phyloP scores from a whole-genome alignment of 92 coral and sea anemone genomes.

The Scolanthus callimorphus region DNA sequence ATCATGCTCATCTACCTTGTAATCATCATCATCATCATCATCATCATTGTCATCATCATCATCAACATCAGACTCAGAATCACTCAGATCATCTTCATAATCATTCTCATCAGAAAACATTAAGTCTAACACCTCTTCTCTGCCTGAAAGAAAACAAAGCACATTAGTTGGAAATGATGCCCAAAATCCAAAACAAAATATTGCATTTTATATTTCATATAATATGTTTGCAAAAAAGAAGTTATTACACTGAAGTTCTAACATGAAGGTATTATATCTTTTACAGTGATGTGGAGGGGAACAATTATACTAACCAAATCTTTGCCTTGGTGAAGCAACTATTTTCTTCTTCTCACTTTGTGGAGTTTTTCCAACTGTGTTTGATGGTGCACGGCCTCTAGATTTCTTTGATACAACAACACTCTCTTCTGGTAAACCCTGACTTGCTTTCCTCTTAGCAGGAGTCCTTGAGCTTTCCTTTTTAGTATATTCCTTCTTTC shows the following conservation, averaged over 20 bases:
- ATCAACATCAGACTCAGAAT: conserved; percentile 24
- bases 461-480: conserved; percentile 6
- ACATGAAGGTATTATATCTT: background rate
- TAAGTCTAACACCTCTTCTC: conserved; percentile 57
- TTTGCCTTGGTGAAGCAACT: conserved; percentile 32
- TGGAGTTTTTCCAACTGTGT: background rate
- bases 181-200: background rate
- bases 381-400: conserved; percentile 2
- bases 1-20: conserved; percentile 15
- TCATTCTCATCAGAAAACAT: conserved; percentile 31
- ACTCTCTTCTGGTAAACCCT: conserved; percentile 80
- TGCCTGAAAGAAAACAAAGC: too few relatives aligned
- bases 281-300: background rate
- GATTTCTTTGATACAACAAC: conserved; percentile 50
- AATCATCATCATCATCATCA: conserved; percentile 26
- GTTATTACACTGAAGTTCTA: background rate
- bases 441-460: conserved; percentile 84
- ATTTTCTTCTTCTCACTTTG: conserved; percentile 1
- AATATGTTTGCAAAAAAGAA: background rate
- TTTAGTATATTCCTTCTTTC: conserved; percentile 7
- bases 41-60: conserved; percentile 20
- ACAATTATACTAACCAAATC: conserved; percentile 21
- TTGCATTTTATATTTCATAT: background rate
- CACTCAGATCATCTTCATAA: conserved; percentile 15
- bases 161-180: too few relatives aligned